phyloP scores from a whole-genome alignment of 2,113 vertebrate species.

The Colaptes auratus region DNA sequence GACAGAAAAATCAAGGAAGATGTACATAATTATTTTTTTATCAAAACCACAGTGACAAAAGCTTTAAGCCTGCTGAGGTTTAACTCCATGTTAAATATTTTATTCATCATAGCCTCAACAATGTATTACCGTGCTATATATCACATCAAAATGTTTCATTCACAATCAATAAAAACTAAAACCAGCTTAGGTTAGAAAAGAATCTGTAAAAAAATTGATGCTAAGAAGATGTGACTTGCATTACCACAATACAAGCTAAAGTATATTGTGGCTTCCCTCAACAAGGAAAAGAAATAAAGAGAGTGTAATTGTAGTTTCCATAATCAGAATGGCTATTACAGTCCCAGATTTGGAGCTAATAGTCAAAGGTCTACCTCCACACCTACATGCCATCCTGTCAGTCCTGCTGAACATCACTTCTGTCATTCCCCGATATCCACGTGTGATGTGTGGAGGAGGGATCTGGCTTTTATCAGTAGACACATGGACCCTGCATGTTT shows the following conservation, averaged over 20 bases:
- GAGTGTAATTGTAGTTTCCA: background rate
- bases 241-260: background rate
- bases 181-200: background rate
- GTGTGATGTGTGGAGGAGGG: background rate
- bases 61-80: background rate
- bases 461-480: background rate
- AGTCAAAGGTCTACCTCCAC: background rate
- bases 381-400: fast-evolving
- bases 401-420: background rate
- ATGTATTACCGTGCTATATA: background rate
- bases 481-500: fast-evolving
- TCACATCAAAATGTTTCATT: slow-evolving; percentile 40
- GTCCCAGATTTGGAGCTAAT: background rate
- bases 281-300: background rate
- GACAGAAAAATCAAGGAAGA: slow-evolving; percentile 44
- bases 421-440: background rate
- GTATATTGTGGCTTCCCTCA: background rate
- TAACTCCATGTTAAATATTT: slow-evolving; percentile 34
- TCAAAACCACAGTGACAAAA: slow-evolving; percentile 50
- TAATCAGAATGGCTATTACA: background rate
- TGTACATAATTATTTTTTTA: slow-evolving; percentile 52
- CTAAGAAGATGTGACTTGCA: background rate
- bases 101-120: background rate
- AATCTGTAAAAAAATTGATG: background rate
- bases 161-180: background rate